Base-by-base conservation (phyloP, 1,140 invertebrate genomes). In the Aphelinus atriplicis region DNA sequence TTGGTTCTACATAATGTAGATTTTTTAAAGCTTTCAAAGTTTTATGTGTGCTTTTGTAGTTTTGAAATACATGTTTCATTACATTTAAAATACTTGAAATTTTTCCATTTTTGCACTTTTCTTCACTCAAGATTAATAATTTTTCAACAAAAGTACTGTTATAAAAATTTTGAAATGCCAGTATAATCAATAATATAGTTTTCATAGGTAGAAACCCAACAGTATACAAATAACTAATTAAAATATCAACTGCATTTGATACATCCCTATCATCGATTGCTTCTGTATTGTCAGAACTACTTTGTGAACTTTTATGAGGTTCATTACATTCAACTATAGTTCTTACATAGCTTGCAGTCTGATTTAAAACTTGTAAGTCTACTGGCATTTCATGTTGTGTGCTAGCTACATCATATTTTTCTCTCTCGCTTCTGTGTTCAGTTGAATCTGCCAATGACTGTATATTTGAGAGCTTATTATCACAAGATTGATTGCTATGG, bases 31-130 rank as follows among this genome's bases (percentile, higher is more conserved):
- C 55, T 66, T 80, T 75, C 50, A 77, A 46, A 43, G 63, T 10
- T 56, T 62, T 62, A 60, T 78, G 68, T 75, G 78, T 74, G 47
- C 74, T 73, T 71, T 78, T 75, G 7, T 78, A 78, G 47, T 78
- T 67, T 42, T 46, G 26, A 65, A 78, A 78, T 26, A 53, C 71
- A 68, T 75, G 56, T 61, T 63, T 9, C 48, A 78, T 65, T 3
- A 78, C 68, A 43, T 66, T 47, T 65, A 77, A 70, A 53, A 73
- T 43, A 57, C 61, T 45, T 56, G 78, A 58, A 50, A 51, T 48
- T 45, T 57, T 43, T n/a, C n/a, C n/a, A 67, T 67, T 76, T 46
- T 76, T 68, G 45, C 58, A 71, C 9, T 73, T 53, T 63, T 77
- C n/a, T 67, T 77, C 10, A 42, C 64, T 47, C 5, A 75, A 67